These are phyloP conservation scores for Campoplex nolae DNA, from an alignment of 2,888 invertebrate species.

Conservation along the genomic window DNA sequence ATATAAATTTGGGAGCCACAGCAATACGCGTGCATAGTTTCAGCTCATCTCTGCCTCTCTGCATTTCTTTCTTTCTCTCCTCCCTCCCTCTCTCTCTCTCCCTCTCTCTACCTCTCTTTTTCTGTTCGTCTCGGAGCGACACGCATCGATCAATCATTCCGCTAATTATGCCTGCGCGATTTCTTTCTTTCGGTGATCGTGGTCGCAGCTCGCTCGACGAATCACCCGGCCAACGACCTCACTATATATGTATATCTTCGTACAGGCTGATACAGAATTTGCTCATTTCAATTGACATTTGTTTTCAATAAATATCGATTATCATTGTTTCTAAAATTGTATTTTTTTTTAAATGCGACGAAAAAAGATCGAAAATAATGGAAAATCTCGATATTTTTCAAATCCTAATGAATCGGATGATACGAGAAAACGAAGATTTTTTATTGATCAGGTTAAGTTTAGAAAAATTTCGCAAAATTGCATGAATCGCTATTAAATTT, in stretches of 20 bases:
- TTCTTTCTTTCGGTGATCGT: slow-evolving; percentile 81
- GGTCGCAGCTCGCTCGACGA: slow-evolving; percentile 68
- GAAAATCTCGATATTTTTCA: background rate
- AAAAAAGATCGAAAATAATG: background rate
- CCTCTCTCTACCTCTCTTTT: slow-evolving; percentile 13
- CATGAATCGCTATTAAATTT: background rate
- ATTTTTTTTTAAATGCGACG: background rate
- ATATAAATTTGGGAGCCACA: slow-evolving; percentile 64
- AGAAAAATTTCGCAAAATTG: no score
- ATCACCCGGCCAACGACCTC: slow-evolving; percentile 76
- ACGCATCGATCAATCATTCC: slow-evolving; percentile 84
- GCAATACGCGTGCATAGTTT: slow-evolving; percentile 80
- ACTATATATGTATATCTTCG: slow-evolving; percentile 32
- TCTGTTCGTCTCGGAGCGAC: slow-evolving; percentile 76
- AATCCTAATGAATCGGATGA: background rate
- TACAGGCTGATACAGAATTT: slow-evolving; percentile 17
- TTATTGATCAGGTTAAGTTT: background rate
- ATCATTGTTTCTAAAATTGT: background rate
- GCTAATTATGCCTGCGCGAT: slow-evolving; percentile 83
- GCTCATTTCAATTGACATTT: background rate
- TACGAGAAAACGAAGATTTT: background rate
- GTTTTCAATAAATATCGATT: background rate
- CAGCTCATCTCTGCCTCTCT: slow-evolving; percentile 25
- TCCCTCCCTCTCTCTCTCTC: slow-evolving; percentile 10
- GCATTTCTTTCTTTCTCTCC: slow-evolving; percentile 23